Conservation (phyloP, 2,113 vertebrate genomes). For the Tympanuchus pallidicinctus region DNA sequence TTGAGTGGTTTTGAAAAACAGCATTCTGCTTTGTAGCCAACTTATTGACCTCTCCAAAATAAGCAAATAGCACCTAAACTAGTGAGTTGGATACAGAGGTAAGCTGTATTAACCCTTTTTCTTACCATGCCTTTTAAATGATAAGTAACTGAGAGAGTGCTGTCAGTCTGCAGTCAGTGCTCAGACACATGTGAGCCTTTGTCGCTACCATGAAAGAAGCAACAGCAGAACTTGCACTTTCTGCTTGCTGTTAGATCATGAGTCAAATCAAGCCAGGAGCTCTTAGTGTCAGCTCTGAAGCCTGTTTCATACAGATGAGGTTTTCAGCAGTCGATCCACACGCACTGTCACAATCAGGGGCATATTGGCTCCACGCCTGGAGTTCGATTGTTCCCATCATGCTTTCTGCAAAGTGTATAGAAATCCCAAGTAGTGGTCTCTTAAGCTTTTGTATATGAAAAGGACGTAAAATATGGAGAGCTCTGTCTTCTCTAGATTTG, state of each 20-base stretch:
- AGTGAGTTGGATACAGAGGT: neutral
- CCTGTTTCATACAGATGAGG: neutral
- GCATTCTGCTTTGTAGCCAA: slow-evolving; percentile 12
- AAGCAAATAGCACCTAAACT: neutral
- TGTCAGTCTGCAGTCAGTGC: neutral
- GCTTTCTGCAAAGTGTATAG: slow-evolving; percentile 24
- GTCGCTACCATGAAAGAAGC: neutral
- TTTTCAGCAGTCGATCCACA: slow-evolving; percentile 29
- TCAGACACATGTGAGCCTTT: neutral
- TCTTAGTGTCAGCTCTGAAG: neutral
- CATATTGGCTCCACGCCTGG: slow-evolving; percentile 22
- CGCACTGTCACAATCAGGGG: neutral
- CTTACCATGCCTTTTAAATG: neutral
- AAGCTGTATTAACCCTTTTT: neutral
- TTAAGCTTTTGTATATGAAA: slow-evolving; percentile 6
- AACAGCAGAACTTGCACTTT: neutral
- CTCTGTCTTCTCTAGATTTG: neutral
- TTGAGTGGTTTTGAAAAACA: neutral
- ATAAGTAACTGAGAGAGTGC: neutral
- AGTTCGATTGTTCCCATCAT: slow-evolving; percentile 10
- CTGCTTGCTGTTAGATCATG: neutral
- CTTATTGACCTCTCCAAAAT: neutral
- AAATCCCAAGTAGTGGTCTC: slow-evolving; percentile 11
- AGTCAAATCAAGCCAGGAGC: slow-evolving; percentile 15
- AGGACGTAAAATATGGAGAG: neutral